Evolutionary conservation across 2,797 vertebrate species (phyloP).

Genomic region (Acanthurus lineatus): DNA sequence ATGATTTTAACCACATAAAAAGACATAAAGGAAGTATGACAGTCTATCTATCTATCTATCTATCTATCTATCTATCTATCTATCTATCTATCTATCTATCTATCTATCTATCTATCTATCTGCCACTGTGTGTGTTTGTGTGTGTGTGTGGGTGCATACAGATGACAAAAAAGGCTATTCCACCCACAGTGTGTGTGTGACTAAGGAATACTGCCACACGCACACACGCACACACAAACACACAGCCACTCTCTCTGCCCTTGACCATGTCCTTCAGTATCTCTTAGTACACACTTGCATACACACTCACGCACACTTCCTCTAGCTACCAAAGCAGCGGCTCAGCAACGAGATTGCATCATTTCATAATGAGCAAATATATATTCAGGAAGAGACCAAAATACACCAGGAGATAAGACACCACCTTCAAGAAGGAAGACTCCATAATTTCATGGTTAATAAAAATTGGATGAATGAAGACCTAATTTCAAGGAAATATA

Average conservation of each 20-base stretch:
- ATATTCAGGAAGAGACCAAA: constrained; percentile 50
- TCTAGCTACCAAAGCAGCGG: constrained; percentile 32
- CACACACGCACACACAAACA: constrained; percentile 17
- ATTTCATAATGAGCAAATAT: constrained; percentile 55
- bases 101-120: too few relatives aligned
- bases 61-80: too few relatives aligned
- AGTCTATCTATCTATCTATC: too few relatives aligned
- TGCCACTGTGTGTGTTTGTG: constrained; percentile 13
- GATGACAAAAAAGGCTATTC: constrained; percentile 54
- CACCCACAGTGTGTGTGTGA: constrained; percentile 67
- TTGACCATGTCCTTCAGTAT: neutral
- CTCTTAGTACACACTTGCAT: neutral
- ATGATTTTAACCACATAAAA: too few relatives aligned
- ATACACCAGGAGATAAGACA: constrained; percentile 51
- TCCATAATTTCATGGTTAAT: constrained; percentile 72
- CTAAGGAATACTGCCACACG: constrained; percentile 43
- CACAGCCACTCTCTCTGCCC: neutral
- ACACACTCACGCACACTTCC: constrained; percentile 17
- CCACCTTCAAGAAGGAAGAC: constrained; percentile 39
- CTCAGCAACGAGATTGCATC: constrained; percentile 11
- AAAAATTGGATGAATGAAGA: constrained; percentile 62
- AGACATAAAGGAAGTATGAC: too few relatives aligned
- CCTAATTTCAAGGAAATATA: constrained; percentile 72
- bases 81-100: too few relatives aligned
- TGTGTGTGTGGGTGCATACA: constrained; percentile 19